phyloP scores from a whole-genome alignment of 1,140 invertebrate species.

The Trachymyrmex septentrionalis region DNA sequence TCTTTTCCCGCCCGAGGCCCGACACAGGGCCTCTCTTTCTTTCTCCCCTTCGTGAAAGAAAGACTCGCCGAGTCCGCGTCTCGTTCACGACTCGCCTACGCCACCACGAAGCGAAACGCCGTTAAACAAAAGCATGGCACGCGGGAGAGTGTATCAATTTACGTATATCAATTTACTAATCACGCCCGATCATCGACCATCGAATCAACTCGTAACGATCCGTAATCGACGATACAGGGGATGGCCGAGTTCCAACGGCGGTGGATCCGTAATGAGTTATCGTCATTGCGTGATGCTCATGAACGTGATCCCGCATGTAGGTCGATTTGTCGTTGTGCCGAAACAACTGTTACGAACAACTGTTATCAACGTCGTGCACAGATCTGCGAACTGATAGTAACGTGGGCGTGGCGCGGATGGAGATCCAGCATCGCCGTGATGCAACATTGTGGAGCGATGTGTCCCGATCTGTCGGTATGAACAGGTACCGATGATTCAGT shows the following conservation, averaged over 20 bases:
- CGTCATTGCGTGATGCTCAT: background rate
- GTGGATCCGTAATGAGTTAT: slow-evolving; percentile 43
- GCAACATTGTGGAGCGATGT: background rate
- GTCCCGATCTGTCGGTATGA: background rate
- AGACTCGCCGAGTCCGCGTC: slow-evolving; percentile 76
- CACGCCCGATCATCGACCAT: slow-evolving; percentile 15
- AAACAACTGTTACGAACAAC: slow-evolving; percentile 22
- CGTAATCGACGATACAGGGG: slow-evolving; percentile 39
- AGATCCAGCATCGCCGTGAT: slow-evolving; percentile 13
- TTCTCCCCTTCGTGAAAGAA: slow-evolving; percentile 68
- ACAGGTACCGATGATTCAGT: slow-evolving; percentile 21
- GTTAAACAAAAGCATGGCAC: slow-evolving; percentile 48
- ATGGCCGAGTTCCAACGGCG: background rate
- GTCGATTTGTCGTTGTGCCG: slow-evolving; percentile 5
- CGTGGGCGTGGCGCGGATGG: slow-evolving; percentile 24
- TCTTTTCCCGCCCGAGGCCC: slow-evolving; percentile 46
- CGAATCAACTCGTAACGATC: slow-evolving; percentile 40
- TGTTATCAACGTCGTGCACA: slow-evolving; percentile 28
- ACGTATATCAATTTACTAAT: slow-evolving; percentile 64
- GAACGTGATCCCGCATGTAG: slow-evolving; percentile 37
- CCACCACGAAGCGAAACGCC: slow-evolving; percentile 60
- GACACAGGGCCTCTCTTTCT: slow-evolving; percentile 65
- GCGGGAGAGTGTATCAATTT: slow-evolving; percentile 51
- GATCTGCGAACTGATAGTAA: slow-evolving; percentile 38
- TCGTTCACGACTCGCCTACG: slow-evolving; percentile 70